Percentiles rank a stretch among this genome's conserved stretches.
Evolutionary conservation across 2,888 invertebrate species (phyloP).

Genomic region (Scelioninae gen. 1): DNA sequence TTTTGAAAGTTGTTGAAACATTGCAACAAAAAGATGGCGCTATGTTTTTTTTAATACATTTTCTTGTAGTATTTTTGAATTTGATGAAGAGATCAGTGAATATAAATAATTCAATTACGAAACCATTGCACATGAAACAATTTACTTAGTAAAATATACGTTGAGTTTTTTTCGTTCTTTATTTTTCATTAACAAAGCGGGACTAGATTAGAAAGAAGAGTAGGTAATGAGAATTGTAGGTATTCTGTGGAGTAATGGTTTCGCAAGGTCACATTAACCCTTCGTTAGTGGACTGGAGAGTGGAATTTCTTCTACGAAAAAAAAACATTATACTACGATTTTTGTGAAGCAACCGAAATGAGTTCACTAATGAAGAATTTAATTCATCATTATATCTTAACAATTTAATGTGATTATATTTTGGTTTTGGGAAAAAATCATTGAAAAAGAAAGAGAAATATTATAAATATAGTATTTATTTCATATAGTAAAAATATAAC

Average conservation of each 20-base stretch:
- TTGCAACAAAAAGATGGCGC: no score
- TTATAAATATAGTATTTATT: no score
- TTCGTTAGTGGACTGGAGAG: not conserved
- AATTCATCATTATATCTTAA: no score
- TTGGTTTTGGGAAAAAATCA: no score
- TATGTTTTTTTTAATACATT: no score
- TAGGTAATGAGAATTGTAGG: not conserved
- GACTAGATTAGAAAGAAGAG: not conserved
- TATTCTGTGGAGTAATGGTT: not conserved
- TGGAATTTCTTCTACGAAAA: not conserved
- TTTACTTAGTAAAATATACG: not conserved
- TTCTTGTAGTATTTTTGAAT: no score
- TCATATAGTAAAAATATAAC: no score
- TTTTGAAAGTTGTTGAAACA: no score
- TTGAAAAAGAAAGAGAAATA: no score
- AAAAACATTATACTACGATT: not conserved
- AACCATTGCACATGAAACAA: not conserved
- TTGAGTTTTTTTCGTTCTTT: not conserved
- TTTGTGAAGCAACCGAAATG: not conserved
- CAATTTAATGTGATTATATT: no score
- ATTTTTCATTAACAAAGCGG: not conserved
- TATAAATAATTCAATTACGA: not conserved
- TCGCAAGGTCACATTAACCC: not conserved
- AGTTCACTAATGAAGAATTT: no score
- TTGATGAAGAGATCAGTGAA: not conserved